phyloP scores from a whole-genome alignment of 2,797 vertebrate genomes.

The Silurus lanzhouensis region DNA sequence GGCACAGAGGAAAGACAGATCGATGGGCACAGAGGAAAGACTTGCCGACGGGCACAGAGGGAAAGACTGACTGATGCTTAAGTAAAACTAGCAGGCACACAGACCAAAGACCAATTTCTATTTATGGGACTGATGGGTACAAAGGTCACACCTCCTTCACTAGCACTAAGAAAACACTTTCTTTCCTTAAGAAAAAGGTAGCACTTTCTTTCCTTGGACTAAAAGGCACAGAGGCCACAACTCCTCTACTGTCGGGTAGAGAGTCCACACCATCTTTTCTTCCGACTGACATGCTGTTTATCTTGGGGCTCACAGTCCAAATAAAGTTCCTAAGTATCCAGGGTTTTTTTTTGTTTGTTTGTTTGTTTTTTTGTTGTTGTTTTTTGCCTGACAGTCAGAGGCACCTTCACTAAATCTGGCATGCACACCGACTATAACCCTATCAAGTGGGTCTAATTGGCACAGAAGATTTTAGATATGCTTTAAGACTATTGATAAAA shows the following conservation, averaged over 20 bases:
- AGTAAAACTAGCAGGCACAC: no score
- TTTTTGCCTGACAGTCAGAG: background rate
- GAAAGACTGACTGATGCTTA: no score
- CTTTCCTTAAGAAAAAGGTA: background rate
- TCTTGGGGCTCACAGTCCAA: no score
- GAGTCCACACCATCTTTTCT: background rate
- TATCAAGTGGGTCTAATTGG: background rate
- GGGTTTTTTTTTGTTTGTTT: no score
- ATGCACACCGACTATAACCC: background rate
- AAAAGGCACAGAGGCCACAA: background rate
- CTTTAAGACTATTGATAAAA: background rate
- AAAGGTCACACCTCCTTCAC: background rate
- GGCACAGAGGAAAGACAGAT: background rate
- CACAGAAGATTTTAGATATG: background rate
- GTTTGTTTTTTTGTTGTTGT: no score
- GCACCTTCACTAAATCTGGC: background rate
- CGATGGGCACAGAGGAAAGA: background rate
- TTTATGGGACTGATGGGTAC: background rate
- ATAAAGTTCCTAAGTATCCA: no score
- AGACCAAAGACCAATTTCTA: no score
- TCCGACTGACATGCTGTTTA: background rate
- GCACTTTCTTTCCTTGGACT: background rate
- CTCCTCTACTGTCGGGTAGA: background rate
- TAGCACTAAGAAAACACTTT: no score
- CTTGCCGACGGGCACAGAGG: no score